These are phyloP conservation scores for Galeruca laticollis DNA, from an alignment of 2,888 invertebrate species.

Conservation along the genomic window DNA sequence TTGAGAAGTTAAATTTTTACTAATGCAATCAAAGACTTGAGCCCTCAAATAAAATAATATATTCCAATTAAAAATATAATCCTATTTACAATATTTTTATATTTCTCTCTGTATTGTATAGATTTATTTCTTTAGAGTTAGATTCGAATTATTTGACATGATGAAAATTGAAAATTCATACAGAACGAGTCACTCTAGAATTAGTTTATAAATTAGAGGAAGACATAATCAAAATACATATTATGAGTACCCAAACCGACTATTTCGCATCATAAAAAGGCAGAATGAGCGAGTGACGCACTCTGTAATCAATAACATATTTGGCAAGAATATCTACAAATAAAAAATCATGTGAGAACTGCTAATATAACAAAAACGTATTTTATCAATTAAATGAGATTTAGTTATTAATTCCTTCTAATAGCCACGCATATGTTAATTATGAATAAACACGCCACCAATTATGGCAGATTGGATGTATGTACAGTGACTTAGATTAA, in stretches of 20 bases:
- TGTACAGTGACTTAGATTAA: too few species aligned
- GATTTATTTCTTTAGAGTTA: background rate
- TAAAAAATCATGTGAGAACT: background rate
- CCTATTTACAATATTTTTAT: conserved; percentile 26
- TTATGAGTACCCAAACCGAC: background rate
- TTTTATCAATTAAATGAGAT: background rate
- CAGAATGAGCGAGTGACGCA: background rate
- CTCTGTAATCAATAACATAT: background rate
- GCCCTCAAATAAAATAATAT: conserved; percentile 27
- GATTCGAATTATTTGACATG: conserved; percentile 1
- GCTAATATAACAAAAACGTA: background rate
- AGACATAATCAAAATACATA: background rate
- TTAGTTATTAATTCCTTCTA: background rate
- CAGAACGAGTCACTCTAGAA: conserved; percentile 7
- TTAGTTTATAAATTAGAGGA: background rate
- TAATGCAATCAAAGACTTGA: background rate
- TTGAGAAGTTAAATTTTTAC: too few species aligned
- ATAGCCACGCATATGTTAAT: too few species aligned
- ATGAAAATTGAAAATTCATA: background rate
- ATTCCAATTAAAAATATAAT: conserved; percentile 31
- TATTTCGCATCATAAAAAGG: background rate
- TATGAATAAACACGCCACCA: too few species aligned
- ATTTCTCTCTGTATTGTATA: conserved; percentile 18
- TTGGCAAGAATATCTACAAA: background rate
- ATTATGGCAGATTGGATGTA: too few species aligned